Base-by-base conservation (phyloP, 2,888 invertebrate species). In the Tridacna crocea region DNA sequence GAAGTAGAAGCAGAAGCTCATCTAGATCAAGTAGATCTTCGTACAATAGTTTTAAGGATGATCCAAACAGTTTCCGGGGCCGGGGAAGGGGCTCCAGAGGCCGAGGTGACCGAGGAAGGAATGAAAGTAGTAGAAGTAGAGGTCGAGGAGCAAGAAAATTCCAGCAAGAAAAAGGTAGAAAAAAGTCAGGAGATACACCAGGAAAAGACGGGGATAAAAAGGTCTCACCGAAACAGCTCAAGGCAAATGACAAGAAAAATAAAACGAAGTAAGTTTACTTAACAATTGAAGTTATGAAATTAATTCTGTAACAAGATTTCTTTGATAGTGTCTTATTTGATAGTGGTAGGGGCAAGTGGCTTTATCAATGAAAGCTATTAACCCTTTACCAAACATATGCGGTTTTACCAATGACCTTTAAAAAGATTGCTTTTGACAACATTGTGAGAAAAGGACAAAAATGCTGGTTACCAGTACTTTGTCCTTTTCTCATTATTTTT, bases 11-110 rank as follows among this genome's bases (percentile, higher is more conserved):
- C 61, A 68, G 86, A 27, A 83, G 86, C 60, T 73, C 77, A 51
- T 83, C 85, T n/a, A 19, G 55, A 15, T 79, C 83, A 8, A 83
- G 80, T 47, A 73, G 72, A 17, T 79, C 83, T 15, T 70, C 70
- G 2, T 70, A 51, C 13, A 26, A 24, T 27, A 74, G 74, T 24
- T 74, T 46, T 26, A 61, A 36, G 22, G 74, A 46, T 61, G 70
- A 75, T 22, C 72, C 72, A 15, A 61, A 58, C 58, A 78, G 77
- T 10, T 80, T 47, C 65, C 78, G 79, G 51, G 77, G 75, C 51
- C 87, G 74, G 81, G 87, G 80, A 19, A 75, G 84, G 65, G 85
- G 79, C 22, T 36, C 77, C 19, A 63, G 86, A 61, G 88, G 86
- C 61, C 80, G 84, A 17, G 84, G 81, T 22, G 65, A 81, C 15